phyloP scores from a whole-genome alignment of 2,797 vertebrate genomes.

The Pampus argenteus region DNA sequence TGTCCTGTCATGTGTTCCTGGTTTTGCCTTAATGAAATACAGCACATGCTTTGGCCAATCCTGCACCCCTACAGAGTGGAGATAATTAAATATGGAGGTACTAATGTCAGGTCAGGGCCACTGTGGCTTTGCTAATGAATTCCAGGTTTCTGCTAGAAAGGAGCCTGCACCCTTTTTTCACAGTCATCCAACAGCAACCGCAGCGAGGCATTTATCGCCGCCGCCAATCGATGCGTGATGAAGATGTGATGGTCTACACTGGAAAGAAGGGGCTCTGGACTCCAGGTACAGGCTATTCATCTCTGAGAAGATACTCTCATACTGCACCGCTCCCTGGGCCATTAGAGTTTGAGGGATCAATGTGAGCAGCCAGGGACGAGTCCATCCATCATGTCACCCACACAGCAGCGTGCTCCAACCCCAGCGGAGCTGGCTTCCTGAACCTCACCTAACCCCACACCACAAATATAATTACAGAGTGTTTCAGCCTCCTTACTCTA shows the following conservation, averaged over 20 bases:
- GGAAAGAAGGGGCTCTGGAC: constrained; percentile 44
- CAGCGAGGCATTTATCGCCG: constrained; percentile 75
- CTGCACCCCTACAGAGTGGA: constrained; percentile 73
- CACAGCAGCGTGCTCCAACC: constrained; percentile 29
- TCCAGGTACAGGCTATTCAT: constrained; percentile 62
- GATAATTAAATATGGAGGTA: constrained; percentile 87
- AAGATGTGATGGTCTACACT: constrained; percentile 72
- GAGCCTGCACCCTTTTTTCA: constrained; percentile 65
- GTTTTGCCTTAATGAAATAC: constrained; percentile 83
- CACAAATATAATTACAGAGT: constrained; percentile 66
- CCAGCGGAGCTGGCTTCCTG: constrained; percentile 47
- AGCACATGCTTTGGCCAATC: constrained; percentile 74
- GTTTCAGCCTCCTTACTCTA: constrained; percentile 31
- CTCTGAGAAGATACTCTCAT: constrained; percentile 67
- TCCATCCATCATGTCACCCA: constrained; percentile 76
- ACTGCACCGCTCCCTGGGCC: constrained; percentile 59
- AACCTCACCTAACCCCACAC: constrained; percentile 58
- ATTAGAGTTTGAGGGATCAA: constrained; percentile 79
- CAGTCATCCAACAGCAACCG: constrained; percentile 62
- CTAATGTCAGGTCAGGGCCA: constrained; percentile 82
- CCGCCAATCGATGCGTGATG: constrained; percentile 74
- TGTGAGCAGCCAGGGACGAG: constrained; percentile 45
- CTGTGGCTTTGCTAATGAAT: constrained; percentile 83
- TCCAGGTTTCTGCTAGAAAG: constrained; percentile 80
- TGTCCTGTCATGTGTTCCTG: constrained; percentile 44